These are phyloP conservation scores for Sebastes minor DNA, from an alignment of 2,797 vertebrate genomes.

Conservation along the genomic window DNA sequence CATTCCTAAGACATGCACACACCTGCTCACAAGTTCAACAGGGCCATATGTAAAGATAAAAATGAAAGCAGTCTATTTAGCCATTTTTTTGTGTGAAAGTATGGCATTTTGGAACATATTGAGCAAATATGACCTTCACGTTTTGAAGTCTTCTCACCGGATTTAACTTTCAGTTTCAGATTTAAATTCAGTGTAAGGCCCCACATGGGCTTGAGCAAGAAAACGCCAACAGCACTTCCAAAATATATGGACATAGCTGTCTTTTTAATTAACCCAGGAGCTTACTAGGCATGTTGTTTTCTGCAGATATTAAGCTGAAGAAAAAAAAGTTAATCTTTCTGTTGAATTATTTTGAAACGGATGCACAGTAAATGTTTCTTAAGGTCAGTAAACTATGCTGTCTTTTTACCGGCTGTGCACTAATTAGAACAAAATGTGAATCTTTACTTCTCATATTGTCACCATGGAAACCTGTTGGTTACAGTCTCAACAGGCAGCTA, in stretches of 20 bases:
- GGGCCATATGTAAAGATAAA: background rate
- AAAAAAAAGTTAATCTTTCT: background rate
- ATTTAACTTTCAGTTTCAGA: background rate
- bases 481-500: slow-evolving; percentile 16
- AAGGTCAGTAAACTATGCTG: background rate
- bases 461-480: slow-evolving; percentile 15
- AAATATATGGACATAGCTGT: background rate
- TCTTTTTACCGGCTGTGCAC: background rate
- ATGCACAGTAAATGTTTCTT: background rate
- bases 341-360: background rate
- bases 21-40: background rate
- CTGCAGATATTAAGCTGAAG: background rate
- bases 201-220: background rate
- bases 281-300: background rate
- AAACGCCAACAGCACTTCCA: background rate
- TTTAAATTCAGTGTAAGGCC: background rate
- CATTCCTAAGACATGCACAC: background rate
- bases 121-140: background rate
- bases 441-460: background rate
- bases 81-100: background rate
- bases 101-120: background rate
- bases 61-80: background rate
- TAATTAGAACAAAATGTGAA: background rate
- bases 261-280: background rate
- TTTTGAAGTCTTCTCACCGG: background rate